These are phyloP conservation scores for Proteles cristata DNA, from an alignment of 2,113 vertebrate genomes.

Conservation along the genomic window DNA sequence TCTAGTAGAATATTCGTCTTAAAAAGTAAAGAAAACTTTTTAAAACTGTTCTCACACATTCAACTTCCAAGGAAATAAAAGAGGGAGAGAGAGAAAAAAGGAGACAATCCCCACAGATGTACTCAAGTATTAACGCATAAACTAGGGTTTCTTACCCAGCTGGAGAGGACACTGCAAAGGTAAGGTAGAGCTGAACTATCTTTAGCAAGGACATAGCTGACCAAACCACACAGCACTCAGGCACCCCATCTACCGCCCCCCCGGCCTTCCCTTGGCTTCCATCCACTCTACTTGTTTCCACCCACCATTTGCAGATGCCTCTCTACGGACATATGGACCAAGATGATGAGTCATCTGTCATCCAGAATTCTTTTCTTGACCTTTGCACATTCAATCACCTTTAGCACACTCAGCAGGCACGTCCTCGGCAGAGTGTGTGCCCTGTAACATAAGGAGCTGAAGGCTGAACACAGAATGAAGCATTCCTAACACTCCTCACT, in stretches of 20 bases:
- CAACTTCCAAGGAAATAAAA: background rate
- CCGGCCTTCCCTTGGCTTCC: background rate
- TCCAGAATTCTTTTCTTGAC: slow-evolving; percentile 23
- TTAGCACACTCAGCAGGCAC: background rate
- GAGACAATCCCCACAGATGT: background rate
- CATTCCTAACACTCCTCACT: background rate
- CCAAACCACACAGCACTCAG: background rate
- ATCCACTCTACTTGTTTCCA: background rate
- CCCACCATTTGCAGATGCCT: slow-evolving; percentile 49
- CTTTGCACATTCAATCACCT: slow-evolving; percentile 36
- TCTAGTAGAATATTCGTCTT: background rate
- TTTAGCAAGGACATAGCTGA: background rate
- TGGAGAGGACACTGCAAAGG: background rate
- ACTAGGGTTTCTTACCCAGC: background rate
- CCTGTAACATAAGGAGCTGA: background rate
- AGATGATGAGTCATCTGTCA: slow-evolving; percentile 46
- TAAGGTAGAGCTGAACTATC: background rate
- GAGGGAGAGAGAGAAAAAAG: background rate
- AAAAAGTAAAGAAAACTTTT: slow-evolving; percentile 21
- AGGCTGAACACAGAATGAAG: background rate
- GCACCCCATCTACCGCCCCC: background rate
- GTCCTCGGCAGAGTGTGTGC: background rate
- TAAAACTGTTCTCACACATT: background rate
- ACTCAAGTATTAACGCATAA: background rate
- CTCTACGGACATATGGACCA: slow-evolving; percentile 48